Percentiles rank a stretch among this genome's conserved stretches.
Conservation (phyloP, 2,113 vertebrate species). For the Seriola aureovittata region DNA sequence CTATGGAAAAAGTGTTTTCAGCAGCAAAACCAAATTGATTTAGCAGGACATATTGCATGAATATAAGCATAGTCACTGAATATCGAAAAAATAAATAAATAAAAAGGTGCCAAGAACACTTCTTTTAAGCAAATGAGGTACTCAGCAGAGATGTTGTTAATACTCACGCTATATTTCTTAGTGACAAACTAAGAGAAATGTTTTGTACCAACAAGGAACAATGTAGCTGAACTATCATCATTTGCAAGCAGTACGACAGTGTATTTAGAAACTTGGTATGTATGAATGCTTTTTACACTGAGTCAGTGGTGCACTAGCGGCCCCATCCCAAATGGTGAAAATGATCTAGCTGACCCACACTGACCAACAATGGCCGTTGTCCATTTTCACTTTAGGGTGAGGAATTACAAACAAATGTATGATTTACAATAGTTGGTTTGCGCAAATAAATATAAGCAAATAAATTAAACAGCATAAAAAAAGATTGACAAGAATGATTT, state of each 20-base stretch:
- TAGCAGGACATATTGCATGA: not conserved
- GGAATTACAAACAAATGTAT: not conserved
- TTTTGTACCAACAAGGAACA: not conserved
- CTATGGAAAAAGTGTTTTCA: not conserved
- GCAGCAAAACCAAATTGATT: not conserved
- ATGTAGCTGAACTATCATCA: not conserved
- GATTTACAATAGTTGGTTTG: too few relatives aligned
- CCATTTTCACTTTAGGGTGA: not conserved
- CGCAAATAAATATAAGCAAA: not conserved
- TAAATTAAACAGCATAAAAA: not conserved
- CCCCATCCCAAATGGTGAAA: not conserved
- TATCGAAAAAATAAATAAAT: not conserved
- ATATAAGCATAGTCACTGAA: not conserved
- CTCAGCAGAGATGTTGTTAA: not conserved
- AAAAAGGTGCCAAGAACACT: not conserved
- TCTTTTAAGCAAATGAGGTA: not conserved
- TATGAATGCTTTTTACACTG: not conserved
- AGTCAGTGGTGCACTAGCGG: not conserved
- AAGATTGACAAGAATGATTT: not conserved
- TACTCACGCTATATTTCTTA: not conserved
- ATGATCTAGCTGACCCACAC: too few relatives aligned
- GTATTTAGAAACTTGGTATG: not conserved
- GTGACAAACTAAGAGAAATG: not conserved
- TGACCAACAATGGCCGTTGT: too few relatives aligned
- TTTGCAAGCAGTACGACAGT: not conserved